These are phyloP conservation scores for Drosophila takahashii DNA, from an alignment of 1,140 invertebrate species.

Conservation along the genomic window DNA sequence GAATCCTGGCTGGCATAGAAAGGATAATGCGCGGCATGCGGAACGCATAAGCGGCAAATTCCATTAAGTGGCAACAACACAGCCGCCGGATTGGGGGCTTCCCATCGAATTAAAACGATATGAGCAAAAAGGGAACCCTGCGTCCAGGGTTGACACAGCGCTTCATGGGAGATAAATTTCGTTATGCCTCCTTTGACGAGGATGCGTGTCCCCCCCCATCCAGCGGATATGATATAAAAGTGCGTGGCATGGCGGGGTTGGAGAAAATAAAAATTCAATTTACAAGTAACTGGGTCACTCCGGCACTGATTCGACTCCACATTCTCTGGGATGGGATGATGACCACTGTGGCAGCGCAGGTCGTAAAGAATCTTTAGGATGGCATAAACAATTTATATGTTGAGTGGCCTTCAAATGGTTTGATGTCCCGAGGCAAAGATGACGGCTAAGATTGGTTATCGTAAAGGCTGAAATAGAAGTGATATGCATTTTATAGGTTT, in stretches of 20 bases:
- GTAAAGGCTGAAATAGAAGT: constrained; percentile 16
- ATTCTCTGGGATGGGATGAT: constrained; percentile 15
- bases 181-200: constrained; percentile 71
- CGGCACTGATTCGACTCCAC: constrained; percentile 7
- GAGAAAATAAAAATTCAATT: constrained; percentile 76
- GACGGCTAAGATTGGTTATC: constrained; percentile 11
- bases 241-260: constrained; percentile 14
- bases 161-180: constrained; percentile 76
- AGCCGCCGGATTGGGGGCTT: constrained; percentile 18
- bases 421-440: constrained; percentile 30
- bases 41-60: constrained; percentile 82
- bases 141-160: constrained; percentile 61
- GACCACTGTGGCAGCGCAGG: constrained; percentile 28
- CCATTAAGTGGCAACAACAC: constrained; percentile 78
- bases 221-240: constrained; percentile 8
- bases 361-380: constrained; percentile 52
- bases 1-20: constrained; percentile 52
- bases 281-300: constrained; percentile 74
- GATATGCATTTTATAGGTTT: constrained; percentile 17
- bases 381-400: constrained; percentile 58
- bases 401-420: constrained; percentile 50
- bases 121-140: constrained; percentile 27
- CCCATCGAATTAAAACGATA: constrained; percentile 74
- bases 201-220: constrained; percentile 22
- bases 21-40: constrained; percentile 81